Evolutionary conservation across 2,113 vertebrate genomes (phyloP).

Genomic region (Zapus hudsonius): DNA sequence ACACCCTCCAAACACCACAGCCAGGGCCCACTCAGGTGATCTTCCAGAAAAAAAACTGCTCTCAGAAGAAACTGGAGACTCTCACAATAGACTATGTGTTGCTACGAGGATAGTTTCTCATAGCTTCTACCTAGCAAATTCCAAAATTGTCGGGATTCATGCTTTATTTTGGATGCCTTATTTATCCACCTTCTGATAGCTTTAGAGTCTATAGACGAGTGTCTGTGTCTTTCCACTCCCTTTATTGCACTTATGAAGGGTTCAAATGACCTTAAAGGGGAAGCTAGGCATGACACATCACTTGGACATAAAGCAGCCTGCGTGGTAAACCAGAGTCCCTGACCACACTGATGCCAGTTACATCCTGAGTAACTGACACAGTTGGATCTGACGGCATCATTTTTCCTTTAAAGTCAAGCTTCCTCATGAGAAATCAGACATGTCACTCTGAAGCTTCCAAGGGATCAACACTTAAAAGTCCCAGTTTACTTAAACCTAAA

Average conservation of each 20-base stretch:
- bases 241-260: not conserved
- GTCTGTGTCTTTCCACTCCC: not conserved
- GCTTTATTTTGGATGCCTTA: not conserved
- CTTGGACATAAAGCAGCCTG: too few species aligned
- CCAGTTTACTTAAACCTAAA: constrained; percentile 4
- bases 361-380: not conserved
- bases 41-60: not conserved
- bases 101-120: not conserved
- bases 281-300: not conserved
- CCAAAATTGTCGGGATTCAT: not conserved
- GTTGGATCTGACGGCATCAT: not conserved
- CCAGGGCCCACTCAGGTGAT: not conserved
- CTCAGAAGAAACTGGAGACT: not conserved
- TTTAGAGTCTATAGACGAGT: not conserved
- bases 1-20: fast-evolving
- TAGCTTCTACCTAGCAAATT: not conserved
- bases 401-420: constrained; percentile 25
- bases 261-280: not conserved
- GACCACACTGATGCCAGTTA: fast-evolving
- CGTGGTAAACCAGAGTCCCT: not conserved
- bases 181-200: not conserved
- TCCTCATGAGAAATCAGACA: not conserved
- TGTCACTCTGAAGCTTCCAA: constrained; percentile 44
- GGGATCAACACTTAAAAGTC: not conserved
- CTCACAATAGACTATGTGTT: not conserved